phyloP scores from a whole-genome alignment of 1,140 invertebrate species.

The Muscidifurax raptorellus region DNA sequence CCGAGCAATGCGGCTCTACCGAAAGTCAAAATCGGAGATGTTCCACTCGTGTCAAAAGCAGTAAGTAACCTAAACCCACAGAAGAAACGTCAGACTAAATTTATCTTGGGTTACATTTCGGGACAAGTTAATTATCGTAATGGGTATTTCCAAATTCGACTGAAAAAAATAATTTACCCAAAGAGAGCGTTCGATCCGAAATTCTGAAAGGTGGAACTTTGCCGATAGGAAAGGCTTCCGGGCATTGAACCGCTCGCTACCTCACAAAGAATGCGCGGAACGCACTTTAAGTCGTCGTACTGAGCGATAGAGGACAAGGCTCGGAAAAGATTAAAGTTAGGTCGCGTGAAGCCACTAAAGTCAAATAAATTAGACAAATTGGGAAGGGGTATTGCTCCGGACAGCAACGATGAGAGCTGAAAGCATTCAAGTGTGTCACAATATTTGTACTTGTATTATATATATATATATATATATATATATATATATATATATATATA shows the following conservation, averaged over 20 bases:
- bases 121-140: no score
- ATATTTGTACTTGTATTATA: background rate
- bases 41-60: slow-evolving; percentile 67
- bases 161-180: slow-evolving; percentile 12
- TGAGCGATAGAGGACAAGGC: slow-evolving; percentile 83
- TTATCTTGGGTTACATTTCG: no score
- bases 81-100: slow-evolving; percentile 21
- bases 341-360: slow-evolving; percentile 8
- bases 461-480: no score
- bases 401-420: slow-evolving; percentile 20
- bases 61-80: slow-evolving; percentile 73
- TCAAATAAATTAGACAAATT: slow-evolving; percentile 41
- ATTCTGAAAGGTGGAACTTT: slow-evolving; percentile 42
- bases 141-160: background rate
- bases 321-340: slow-evolving; percentile 70
- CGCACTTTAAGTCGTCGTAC: slow-evolving; percentile 86
- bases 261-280: slow-evolving; percentile 86
- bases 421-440: background rate
- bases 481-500: no score
- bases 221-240: slow-evolving; percentile 59
- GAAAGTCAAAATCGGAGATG: slow-evolving; percentile 82
- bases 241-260: slow-evolving; percentile 80
- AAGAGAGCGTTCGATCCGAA: slow-evolving; percentile 37
- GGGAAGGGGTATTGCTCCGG: slow-evolving; percentile 8
- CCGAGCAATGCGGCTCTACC: slow-evolving; percentile 84